Percentiles rank a stretch among this genome's conserved stretches.
Conservation (phyloP, 2,113 vertebrate genomes). For the Paradoxurus hermaphroditus region DNA sequence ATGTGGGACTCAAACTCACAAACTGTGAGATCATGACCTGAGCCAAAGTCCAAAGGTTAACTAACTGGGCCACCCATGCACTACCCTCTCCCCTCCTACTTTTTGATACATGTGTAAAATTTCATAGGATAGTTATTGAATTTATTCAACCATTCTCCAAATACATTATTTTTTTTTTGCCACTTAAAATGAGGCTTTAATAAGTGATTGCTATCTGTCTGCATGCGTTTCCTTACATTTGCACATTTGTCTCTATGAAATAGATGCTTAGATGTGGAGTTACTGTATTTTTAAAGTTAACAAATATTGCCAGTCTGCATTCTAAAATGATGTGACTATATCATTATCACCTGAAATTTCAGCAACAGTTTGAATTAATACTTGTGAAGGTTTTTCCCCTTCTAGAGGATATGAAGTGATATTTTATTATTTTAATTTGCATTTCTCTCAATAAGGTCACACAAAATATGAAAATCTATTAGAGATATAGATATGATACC, state of each 20-base stretch:
- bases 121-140: not conserved
- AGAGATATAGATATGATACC: not conserved
- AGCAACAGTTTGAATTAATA: not conserved
- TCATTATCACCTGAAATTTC: not conserved
- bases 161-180: not conserved
- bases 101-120: not conserved
- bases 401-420: not conserved
- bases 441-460: not conserved
- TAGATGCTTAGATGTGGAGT: not conserved
- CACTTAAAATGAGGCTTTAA: not conserved
- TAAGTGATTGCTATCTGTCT: not conserved
- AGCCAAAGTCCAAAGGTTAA: too few species aligned
- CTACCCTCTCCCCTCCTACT: too few species aligned
- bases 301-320: not conserved
- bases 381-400: not conserved
- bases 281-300: not conserved
- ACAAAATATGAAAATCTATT: not conserved
- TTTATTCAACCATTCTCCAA: not conserved
- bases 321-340: not conserved
- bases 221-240: not conserved
- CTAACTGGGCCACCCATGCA: too few species aligned
- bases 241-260: not conserved
- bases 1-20: too few species aligned
- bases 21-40: too few species aligned
- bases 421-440: not conserved